A percentile compares a stretch with the other conserved stretches of the same genome.
phyloP scores from a whole-genome alignment of 2,888 invertebrate genomes.

The Rhopalosiphum nymphaeae region DNA sequence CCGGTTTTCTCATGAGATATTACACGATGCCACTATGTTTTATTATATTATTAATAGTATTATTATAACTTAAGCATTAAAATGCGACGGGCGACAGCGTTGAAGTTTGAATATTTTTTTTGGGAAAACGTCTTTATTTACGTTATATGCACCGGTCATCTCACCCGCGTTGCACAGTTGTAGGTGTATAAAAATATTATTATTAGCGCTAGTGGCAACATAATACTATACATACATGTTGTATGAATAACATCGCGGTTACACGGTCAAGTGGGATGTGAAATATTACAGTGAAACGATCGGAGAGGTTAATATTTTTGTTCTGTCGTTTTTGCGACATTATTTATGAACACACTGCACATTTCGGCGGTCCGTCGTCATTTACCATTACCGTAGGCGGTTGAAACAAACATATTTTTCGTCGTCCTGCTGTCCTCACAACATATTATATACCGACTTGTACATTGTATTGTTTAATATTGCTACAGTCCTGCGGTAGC shows the following conservation, averaged over 20 bases:
- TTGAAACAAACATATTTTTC: neutral
- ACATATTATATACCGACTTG: neutral
- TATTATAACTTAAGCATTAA: neutral
- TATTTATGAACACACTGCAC: neutral
- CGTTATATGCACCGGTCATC: slow-evolving; percentile 4
- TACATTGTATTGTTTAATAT: neutral
- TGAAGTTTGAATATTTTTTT: neutral
- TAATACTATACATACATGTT: neutral
- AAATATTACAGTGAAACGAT: neutral
- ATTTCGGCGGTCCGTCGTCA: neutral
- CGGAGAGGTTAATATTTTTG: neutral
- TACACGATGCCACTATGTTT: neutral
- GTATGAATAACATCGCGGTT: neutral
- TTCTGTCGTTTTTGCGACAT: neutral
- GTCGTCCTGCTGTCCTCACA: neutral
- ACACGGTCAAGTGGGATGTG: neutral
- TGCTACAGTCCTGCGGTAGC: neutral
- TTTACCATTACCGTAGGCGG: neutral
- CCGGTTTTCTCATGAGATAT: neutral
- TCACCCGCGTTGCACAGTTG: neutral
- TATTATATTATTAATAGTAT: neutral
- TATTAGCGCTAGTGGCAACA: neutral
- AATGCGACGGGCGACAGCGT: neutral
- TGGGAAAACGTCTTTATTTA: slow-evolving; percentile 10
- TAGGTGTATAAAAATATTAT: neutral